Evolutionary conservation across 2,113 vertebrate species (phyloP), one percentile per base, ranked within the genome.

Genomic region (Aspiorhynchus laticeps): DNA sequence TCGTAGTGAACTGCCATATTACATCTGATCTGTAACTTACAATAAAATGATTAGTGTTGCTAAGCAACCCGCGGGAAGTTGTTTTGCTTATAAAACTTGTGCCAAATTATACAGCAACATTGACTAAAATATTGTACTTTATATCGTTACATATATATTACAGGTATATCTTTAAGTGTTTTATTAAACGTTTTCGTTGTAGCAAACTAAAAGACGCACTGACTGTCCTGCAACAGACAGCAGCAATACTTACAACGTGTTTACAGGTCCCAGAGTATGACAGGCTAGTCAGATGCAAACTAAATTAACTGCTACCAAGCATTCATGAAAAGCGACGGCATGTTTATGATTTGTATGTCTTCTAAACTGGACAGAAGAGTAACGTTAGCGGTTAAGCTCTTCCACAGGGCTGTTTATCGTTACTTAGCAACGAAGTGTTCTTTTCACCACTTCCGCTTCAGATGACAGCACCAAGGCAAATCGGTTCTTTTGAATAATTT

Each of bases 361-460:
- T 65, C 41, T 21, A 46, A 83, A 71, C 63, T 10, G 17, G 5
- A n/a, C 63, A 83, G 17, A 15, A 31, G 15, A 46, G 19, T 69
- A 36, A 36, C 33, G 33, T 36, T 36, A 26, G 28, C 80, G 59
- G 59, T 69, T 41, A 71, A 28, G 11, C 38, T 43, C 38, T 38
- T 28, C 33, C 12, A 21, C 53, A 48, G 26, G 36, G 6, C n/a
- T 88, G 87, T 88, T 86, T 85, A n/a, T 10, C 3, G 84, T 88
- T 86, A 48, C 87, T 59, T 69, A 69, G 87, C 84, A 79, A 86
- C 28, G 43, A 61, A 51, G 41, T 31, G 41, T 19, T 48, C 26
- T 2, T 67, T 46, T 67, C 41, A 26, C 43, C 24, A 46, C 79
- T 81, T 81, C 79, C 63, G 63, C 43, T 69, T 46, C 26, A 78